Percentiles rank a stretch among this genome's conserved stretches.
phyloP scores from a whole-genome alignment of 2,888 invertebrate species.

The Entomobrya proxima region DNA sequence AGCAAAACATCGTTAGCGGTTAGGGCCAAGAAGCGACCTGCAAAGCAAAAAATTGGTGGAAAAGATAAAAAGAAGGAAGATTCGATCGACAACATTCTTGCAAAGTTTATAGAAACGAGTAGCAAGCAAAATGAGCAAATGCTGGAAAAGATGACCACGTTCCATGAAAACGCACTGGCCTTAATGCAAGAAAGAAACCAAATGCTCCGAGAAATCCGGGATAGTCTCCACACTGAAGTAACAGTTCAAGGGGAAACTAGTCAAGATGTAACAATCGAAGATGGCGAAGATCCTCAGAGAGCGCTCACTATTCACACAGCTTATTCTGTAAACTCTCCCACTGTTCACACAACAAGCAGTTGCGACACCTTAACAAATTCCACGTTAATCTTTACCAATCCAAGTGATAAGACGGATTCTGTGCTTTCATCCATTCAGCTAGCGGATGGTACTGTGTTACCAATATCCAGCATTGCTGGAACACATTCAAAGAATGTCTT shows the following conservation, averaged over 20 bases:
- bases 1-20: constrained; percentile 14
- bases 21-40: background rate
- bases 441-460: constrained; percentile 53
- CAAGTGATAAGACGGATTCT: background rate
- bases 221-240: constrained; percentile 12
- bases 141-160: constrained; percentile 57
- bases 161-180: constrained; percentile 54
- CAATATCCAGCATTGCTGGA: constrained; percentile 34
- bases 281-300: background rate
- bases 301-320: constrained; percentile 48
- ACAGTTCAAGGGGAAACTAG: background rate
- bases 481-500: background rate
- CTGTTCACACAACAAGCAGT: background rate
- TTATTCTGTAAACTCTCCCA: constrained; percentile 12
- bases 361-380: constrained; percentile 30
- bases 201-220: constrained; percentile 51
- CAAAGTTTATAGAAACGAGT: constrained; percentile 56
- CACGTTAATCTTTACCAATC: constrained; percentile 27
- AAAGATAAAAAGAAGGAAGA: constrained; percentile 1
- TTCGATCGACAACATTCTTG: constrained; percentile 25
- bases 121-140: constrained; percentile 60
- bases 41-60: background rate
- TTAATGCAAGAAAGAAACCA: constrained; percentile 64
- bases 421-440: constrained; percentile 42
- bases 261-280: background rate